A percentile compares a stretch with the other conserved stretches of the same genome.
These are phyloP conservation scores for Morone chrysops DNA, from an alignment of 2,113 vertebrate genomes.

Conservation along the genomic window DNA sequence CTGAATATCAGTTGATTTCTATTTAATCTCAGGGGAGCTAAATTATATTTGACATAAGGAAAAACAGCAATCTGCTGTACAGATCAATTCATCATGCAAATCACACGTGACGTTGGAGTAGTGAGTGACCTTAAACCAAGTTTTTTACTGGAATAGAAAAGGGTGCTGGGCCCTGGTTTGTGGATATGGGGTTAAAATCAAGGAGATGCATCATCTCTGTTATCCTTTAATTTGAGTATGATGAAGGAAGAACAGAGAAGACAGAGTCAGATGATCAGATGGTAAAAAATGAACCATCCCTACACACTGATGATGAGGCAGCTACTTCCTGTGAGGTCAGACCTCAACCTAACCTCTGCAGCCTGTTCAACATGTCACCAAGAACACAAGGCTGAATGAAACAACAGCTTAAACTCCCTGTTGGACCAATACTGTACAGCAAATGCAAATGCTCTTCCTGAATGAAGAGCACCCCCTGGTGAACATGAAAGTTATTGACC, in stretches of 20 bases:
- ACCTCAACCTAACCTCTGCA: not conserved
- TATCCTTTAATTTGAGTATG: too few relatives aligned
- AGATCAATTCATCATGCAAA: too few relatives aligned
- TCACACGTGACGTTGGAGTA: too few relatives aligned
- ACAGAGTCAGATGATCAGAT: not conserved
- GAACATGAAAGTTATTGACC: not conserved
- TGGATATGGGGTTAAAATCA: too few relatives aligned
- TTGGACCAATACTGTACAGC: not conserved
- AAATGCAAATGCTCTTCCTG: constrained; percentile 16
- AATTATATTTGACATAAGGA: not conserved
- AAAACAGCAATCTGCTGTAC: too few relatives aligned
- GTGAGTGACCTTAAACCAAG: too few relatives aligned
- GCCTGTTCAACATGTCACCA: not conserved
- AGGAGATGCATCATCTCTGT: too few relatives aligned
- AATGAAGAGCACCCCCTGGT: constrained; percentile 42
- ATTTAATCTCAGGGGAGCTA: too few relatives aligned
- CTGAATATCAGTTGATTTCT: too few relatives aligned
- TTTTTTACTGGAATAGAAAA: too few relatives aligned
- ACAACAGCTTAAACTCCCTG: not conserved
- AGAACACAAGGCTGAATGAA: not conserved
- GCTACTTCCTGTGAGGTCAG: not conserved
- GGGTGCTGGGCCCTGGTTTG: too few relatives aligned
- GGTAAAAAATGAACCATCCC: not conserved
- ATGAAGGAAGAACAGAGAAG: too few relatives aligned
- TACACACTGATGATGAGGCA: not conserved